Evolutionary conservation across 2,888 invertebrate genomes (phyloP).

Genomic region (Drosophila affinis): DNA sequence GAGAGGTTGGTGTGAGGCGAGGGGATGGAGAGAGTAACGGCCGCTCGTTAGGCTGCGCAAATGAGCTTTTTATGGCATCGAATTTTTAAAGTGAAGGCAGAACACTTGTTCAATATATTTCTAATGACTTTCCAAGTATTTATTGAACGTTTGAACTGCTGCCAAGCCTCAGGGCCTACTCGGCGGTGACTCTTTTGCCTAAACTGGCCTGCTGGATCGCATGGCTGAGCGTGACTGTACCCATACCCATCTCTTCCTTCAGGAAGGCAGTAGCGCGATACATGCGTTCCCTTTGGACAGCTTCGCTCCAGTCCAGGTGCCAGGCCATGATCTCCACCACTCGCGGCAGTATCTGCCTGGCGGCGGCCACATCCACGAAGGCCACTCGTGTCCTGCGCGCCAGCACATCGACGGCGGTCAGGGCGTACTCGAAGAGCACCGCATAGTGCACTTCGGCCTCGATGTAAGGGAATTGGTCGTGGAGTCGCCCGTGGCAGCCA

Average conservation of each 20-base stretch:
- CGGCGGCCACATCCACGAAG: conserved; percentile 97
- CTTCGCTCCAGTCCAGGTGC: conserved; percentile 94
- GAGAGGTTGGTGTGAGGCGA: not conserved
- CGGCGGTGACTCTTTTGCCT: not conserved
- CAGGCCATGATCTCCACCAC: conserved; percentile 97
- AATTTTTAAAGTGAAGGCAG: conserved; percentile 29
- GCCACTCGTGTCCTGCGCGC: conserved; percentile 96
- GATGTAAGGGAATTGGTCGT: conserved; percentile 98
- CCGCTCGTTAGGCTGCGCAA: conserved; percentile 67
- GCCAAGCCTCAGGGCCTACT: not conserved
- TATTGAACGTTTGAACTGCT: too few species aligned
- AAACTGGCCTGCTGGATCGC: not conserved
- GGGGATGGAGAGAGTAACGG: conserved; percentile 32
- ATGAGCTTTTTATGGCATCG: conserved; percentile 68
- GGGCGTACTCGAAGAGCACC: conserved; percentile 92
- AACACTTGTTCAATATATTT: not conserved
- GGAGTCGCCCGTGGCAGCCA: conserved; percentile 87
- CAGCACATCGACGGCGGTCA: conserved; percentile 97
- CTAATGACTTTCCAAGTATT: not conserved
- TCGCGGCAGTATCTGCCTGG: conserved; percentile 95
- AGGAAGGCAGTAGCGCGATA: conserved; percentile 92
- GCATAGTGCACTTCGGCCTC: conserved; percentile 96
- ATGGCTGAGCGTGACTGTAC: conserved; percentile 7
- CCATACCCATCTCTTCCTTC: conserved; percentile 96
- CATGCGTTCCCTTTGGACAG: conserved; percentile 90